A percentile compares a stretch with the other conserved stretches of the same genome.
phyloP scores from a whole-genome alignment of 1,140 invertebrate genomes.

The Dendroctonus valens region DNA sequence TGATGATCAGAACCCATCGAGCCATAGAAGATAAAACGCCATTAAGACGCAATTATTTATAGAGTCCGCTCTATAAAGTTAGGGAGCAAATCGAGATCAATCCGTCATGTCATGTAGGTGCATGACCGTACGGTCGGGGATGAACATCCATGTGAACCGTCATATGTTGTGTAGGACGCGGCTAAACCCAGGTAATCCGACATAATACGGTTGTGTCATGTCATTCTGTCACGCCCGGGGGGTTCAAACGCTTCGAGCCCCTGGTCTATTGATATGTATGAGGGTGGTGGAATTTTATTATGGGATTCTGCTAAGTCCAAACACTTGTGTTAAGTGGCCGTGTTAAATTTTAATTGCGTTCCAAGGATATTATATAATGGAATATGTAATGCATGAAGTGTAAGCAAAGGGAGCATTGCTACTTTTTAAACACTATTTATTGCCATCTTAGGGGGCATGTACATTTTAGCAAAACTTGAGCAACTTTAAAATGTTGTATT shows the following conservation, averaged over 20 bases:
- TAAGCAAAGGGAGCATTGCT: too few species aligned
- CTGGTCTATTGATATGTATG: constrained; percentile 30
- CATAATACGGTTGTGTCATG: constrained; percentile 49
- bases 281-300: constrained; percentile 30
- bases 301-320: constrained; percentile 24
- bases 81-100: constrained; percentile 7
- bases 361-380: not conserved
- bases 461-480: too few species aligned
- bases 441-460: too few species aligned
- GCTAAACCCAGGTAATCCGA: constrained; percentile 47
- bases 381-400: too few species aligned
- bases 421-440: too few species aligned
- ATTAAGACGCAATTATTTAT: not conserved
- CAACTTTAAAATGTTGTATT: too few species aligned
- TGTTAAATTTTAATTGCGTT: constrained; percentile 19
- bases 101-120: constrained; percentile 19
- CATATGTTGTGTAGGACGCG: constrained; percentile 42
- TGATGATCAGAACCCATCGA: too few species aligned
- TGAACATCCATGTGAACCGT: constrained; percentile 28
- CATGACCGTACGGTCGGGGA: constrained; percentile 8
- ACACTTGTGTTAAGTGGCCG: constrained; percentile 28
- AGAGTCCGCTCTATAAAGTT: not conserved
- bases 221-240: constrained; percentile 48
- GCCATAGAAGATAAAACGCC: too few species aligned
- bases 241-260: constrained; percentile 32